A percentile compares a stretch with the other conserved stretches of the same genome.
Evolutionary conservation across 1,140 invertebrate species (phyloP).

Genomic region (Euura lappo): DNA sequence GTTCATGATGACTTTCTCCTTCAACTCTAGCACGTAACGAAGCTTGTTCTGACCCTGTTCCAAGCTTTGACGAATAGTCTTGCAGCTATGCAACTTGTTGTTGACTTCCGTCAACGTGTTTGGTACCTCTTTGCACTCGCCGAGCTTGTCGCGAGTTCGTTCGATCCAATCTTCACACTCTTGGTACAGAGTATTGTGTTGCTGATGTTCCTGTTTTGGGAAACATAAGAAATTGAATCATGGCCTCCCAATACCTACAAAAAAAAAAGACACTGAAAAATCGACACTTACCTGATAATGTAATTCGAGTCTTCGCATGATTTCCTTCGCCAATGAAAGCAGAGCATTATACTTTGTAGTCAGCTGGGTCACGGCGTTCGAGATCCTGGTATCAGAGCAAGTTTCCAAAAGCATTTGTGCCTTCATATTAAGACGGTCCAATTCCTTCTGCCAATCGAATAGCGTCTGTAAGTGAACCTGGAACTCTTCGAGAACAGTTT

Average conservation of each 20-base stretch:
- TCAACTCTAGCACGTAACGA: slow-evolving; percentile 86
- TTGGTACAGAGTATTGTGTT: slow-evolving; percentile 86
- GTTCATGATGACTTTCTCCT: slow-evolving; percentile 91
- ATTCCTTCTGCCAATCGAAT: slow-evolving; percentile 91
- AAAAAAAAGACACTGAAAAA: slow-evolving; percentile 17
- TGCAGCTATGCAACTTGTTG: slow-evolving; percentile 82
- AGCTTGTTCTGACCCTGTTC: slow-evolving; percentile 93
- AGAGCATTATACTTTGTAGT: slow-evolving; percentile 94
- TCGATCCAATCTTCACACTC: slow-evolving; percentile 93
- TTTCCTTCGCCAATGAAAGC: slow-evolving; percentile 90
- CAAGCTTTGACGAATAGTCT: slow-evolving; percentile 81
- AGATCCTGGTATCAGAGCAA: slow-evolving; percentile 91
- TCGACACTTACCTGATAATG: slow-evolving; percentile 77
- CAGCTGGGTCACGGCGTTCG: slow-evolving; percentile 91
- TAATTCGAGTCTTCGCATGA: slow-evolving; percentile 87
- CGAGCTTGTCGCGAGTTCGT: slow-evolving; percentile 80
- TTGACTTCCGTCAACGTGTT: slow-evolving; percentile 82
- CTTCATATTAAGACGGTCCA: slow-evolving; percentile 90
- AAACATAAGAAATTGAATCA: background rate
- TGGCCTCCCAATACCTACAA: background rate
- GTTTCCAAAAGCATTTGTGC: slow-evolving; percentile 90
- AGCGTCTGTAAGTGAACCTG: slow-evolving; percentile 88
- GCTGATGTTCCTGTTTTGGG: slow-evolving; percentile 76
- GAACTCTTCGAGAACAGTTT: slow-evolving; percentile 88
- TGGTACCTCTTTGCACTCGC: slow-evolving; percentile 77